phyloP scores from a whole-genome alignment of 1,140 invertebrate genomes.

The Lutraria rhynchaena region DNA sequence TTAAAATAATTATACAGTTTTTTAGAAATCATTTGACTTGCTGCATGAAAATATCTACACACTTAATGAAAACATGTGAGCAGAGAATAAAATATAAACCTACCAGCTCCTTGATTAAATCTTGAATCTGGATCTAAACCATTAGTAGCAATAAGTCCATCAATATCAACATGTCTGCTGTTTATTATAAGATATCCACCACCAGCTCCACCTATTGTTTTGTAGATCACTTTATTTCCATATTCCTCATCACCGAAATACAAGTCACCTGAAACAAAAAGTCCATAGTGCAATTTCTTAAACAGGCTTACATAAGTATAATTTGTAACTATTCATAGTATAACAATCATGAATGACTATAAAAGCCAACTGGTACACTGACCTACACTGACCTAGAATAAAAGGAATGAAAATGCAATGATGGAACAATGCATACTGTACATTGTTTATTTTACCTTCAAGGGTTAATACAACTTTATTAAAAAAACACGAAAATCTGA shows the following conservation, averaged over 20 bases:
- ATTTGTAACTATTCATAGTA: not conserved
- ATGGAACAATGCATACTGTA: not conserved
- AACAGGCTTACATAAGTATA: not conserved
- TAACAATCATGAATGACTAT: not conserved
- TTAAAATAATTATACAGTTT: too few relatives aligned
- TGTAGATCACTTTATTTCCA: slow-evolving; percentile 63
- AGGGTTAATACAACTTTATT: not conserved
- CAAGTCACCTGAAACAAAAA: slow-evolving; percentile 51
- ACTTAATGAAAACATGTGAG: not conserved
- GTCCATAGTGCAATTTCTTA: too few relatives aligned
- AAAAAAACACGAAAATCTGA: not conserved
- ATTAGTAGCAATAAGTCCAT: slow-evolving; percentile 69
- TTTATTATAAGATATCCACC: slow-evolving; percentile 65
- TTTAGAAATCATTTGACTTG: too few relatives aligned
- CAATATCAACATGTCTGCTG: slow-evolving; percentile 71
- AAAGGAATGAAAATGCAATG: not conserved
- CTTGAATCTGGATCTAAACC: slow-evolving; percentile 57
- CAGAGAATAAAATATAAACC: not conserved
- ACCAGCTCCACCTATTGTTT: slow-evolving; percentile 69
- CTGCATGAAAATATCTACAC: too few relatives aligned
- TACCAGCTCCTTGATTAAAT: slow-evolving; percentile 66
- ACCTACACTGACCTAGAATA: not conserved
- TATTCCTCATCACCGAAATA: slow-evolving; percentile 69
- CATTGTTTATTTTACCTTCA: not conserved
- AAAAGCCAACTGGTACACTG: not conserved